Conservation (phyloP, 2,113 vertebrate genomes). For the Carassius auratus region DNA sequence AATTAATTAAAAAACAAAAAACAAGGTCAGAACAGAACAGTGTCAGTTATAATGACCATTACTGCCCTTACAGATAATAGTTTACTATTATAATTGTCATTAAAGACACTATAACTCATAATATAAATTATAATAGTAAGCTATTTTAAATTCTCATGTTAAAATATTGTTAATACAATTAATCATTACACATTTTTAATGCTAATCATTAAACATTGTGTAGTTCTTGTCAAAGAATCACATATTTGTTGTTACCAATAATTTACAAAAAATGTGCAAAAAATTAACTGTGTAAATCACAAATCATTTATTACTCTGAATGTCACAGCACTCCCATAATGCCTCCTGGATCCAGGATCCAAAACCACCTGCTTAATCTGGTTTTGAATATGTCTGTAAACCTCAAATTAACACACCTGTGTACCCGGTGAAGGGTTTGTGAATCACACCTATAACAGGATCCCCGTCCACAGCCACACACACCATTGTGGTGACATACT, state of each 20-base stretch:
- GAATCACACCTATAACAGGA: slow-evolving; percentile 93
- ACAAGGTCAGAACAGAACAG: background rate
- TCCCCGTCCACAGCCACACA: slow-evolving; percentile 94
- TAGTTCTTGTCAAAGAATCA: background rate
- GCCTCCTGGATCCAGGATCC: background rate
- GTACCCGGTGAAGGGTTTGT: slow-evolving; percentile 91
- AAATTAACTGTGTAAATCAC: background rate
- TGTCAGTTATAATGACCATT: background rate
- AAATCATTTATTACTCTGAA: background rate
- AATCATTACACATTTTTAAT: background rate
- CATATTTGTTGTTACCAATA: background rate
- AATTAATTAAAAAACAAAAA: background rate
- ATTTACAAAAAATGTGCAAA: background rate
- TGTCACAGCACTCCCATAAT: background rate
- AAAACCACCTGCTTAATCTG: background rate
- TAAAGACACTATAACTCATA: background rate
- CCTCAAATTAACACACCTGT: slow-evolving; percentile 80
- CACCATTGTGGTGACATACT: slow-evolving; percentile 98
- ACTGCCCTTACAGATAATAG: background rate
- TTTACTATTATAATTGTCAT: background rate
- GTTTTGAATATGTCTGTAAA: background rate
- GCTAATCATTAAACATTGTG: background rate
- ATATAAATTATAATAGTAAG: too few relatives aligned
- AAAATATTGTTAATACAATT: background rate
- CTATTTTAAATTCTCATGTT: background rate